phyloP scores from a whole-genome alignment of 2,797 vertebrate genomes.

The Acanthornis magna region DNA sequence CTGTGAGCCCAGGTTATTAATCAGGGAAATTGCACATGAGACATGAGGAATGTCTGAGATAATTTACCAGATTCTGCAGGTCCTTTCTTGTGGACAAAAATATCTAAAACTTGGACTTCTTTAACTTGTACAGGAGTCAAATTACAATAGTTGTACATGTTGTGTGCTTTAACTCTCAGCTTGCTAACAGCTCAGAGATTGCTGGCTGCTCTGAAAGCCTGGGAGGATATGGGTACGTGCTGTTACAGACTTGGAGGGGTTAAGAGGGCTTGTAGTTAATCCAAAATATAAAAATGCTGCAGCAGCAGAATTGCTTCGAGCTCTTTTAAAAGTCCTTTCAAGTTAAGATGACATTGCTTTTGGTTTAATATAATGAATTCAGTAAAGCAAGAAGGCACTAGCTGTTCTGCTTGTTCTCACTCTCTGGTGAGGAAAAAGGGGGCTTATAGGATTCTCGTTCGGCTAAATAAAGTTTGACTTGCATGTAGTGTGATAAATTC shows the following conservation, averaged over 20 bases:
- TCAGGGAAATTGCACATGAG: background rate
- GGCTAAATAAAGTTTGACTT: conserved; percentile 47
- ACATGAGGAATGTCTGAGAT: conserved; percentile 20
- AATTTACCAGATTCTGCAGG: conserved; percentile 24
- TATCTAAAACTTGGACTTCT: conserved; percentile 5
- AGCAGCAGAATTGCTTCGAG: conserved; percentile 56
- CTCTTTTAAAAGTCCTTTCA: conserved; percentile 64
- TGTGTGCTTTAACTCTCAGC: conserved; percentile 26
- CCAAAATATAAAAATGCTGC: conserved; percentile 47
- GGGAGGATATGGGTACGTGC: background rate
- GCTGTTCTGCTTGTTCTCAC: conserved; percentile 44
- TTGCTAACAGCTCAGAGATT: background rate
- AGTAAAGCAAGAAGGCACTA: conserved; percentile 57
- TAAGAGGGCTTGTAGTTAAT: conserved; percentile 55
- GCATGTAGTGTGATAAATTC: conserved; percentile 26
- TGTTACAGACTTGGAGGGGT: conserved; percentile 22
- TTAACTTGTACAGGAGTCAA: background rate
- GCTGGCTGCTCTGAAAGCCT: background rate
- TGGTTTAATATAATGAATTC: conserved; percentile 58
- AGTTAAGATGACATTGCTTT: conserved; percentile 60
- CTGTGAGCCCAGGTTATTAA: background rate
- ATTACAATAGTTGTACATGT: background rate
- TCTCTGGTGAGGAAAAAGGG: conserved; percentile 38
- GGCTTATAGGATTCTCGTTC: conserved; percentile 30
- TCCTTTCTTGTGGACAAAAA: conserved; percentile 41